A percentile compares a stretch with the other conserved stretches of the same genome.
Evolutionary conservation across 2,113 vertebrate genomes (phyloP).

Genomic region (Gulo gulo): DNA sequence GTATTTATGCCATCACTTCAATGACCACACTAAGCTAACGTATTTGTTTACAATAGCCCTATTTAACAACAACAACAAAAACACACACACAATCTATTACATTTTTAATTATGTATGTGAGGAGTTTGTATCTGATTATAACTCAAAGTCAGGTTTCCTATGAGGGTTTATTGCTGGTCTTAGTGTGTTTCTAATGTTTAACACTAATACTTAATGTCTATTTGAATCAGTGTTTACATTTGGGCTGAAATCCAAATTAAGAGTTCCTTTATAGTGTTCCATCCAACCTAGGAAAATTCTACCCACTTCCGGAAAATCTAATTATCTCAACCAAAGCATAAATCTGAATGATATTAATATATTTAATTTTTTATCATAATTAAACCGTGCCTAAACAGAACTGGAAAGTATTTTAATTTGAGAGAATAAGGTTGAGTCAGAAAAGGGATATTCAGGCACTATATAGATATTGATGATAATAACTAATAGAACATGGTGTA

Average conservation of each 20-base stretch:
- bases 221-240: conserved; percentile 24
- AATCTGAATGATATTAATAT: neutral
- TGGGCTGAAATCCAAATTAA: neutral
- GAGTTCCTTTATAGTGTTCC: neutral
- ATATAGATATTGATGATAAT: neutral
- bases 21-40: neutral
- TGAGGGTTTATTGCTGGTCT: conserved; percentile 58
- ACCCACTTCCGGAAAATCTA: neutral
- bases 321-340: conserved; percentile 4
- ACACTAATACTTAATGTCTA: conserved; percentile 44
- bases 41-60: neutral
- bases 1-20: neutral
- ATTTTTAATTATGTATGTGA: conserved; percentile 80
- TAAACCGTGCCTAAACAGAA: neutral
- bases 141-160: conserved; percentile 56
- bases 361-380: neutral
- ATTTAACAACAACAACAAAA: neutral
- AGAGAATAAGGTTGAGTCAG: neutral
- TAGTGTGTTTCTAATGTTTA: conserved; percentile 25
- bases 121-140: conserved; percentile 46
- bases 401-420: neutral
- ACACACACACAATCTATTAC: conserved; percentile 45
- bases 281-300: neutral
- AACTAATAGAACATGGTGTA: neutral
- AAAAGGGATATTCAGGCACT: neutral